Conservation (phyloP, 2,797 vertebrate genomes). For the Eospalax fontanierii region DNA sequence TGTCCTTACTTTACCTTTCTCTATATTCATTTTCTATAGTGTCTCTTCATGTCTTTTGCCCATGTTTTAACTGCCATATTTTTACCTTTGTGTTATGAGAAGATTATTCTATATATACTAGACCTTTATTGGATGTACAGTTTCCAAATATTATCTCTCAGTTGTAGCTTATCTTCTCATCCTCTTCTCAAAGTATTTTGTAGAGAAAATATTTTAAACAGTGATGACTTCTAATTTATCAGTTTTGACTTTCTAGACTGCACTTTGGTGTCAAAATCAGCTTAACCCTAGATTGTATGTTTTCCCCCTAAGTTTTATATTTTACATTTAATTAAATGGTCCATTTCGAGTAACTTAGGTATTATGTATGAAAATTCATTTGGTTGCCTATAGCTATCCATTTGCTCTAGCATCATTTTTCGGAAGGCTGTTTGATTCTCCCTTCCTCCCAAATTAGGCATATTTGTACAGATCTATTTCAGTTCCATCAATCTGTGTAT, state of each 20-base stretch:
- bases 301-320: background rate
- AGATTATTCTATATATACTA: background rate
- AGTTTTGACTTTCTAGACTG: background rate
- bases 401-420: background rate
- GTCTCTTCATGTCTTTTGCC: background rate
- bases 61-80: background rate
- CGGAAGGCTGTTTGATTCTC: background rate
- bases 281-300: background rate
- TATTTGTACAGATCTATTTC: background rate
- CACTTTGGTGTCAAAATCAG: background rate
- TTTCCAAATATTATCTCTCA: background rate
- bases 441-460: background rate
- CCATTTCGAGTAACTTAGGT: background rate
- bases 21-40: background rate
- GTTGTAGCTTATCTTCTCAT: background rate
- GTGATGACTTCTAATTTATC: no score
- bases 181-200: background rate
- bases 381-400: background rate
- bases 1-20: background rate
- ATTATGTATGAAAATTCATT: background rate
- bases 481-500: background rate
- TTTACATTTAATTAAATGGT: background rate
- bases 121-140: no score
- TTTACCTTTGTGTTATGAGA: background rate
- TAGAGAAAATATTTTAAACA: background rate